Evolutionary conservation across 2,113 vertebrate genomes (phyloP).

Genomic region (Erythrocercus mccallii): DNA sequence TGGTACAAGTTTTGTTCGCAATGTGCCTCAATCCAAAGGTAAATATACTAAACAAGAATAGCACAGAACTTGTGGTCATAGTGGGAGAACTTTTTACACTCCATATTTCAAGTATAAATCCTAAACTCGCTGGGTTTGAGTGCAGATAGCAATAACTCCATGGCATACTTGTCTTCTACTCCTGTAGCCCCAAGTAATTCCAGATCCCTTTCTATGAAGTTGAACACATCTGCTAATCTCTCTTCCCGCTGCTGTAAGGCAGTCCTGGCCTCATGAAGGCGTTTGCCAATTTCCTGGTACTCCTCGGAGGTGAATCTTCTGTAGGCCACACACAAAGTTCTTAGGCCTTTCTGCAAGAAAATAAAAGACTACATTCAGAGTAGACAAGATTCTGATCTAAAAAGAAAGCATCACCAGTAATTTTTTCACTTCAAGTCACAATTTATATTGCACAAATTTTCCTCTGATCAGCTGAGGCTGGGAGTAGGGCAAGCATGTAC

Average conservation of each 20-base stretch:
- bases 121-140: background rate
- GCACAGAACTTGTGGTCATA: background rate
- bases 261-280: slow-evolving; percentile 86
- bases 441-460: background rate
- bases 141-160: background rate
- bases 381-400: background rate
- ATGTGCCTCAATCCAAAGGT: background rate
- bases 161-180: slow-evolving; percentile 94
- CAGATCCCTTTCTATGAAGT: slow-evolving; percentile 88
- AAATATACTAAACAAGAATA: background rate
- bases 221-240: slow-evolving; percentile 82
- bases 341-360: slow-evolving; percentile 86
- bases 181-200: slow-evolving; percentile 93
- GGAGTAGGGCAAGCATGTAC: background rate
- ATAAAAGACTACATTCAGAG: background rate
- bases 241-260: slow-evolving; percentile 93
- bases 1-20: background rate
- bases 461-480: background rate
- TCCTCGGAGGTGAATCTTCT: slow-evolving; percentile 86
- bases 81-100: background rate
- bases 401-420: background rate
- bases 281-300: slow-evolving; percentile 82
- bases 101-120: background rate
- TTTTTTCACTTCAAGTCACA: background rate
- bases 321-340: slow-evolving; percentile 92